phyloP scores from a whole-genome alignment of 2,113 vertebrate species.

The Noctilio leporinus region DNA sequence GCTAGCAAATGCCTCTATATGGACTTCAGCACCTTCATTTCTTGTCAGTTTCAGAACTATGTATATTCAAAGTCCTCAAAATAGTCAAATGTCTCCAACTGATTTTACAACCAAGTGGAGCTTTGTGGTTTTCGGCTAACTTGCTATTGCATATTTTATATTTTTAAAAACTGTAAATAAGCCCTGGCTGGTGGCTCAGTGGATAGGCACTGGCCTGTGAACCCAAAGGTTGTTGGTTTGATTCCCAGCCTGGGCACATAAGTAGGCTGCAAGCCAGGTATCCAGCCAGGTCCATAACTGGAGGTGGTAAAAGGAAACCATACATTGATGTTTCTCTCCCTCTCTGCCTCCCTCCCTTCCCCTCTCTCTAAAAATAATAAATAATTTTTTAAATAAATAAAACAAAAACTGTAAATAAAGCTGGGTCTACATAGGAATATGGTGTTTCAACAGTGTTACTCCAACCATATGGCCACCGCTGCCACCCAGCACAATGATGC shows the following conservation, averaged over 20 bases:
- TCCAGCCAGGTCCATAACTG: no score
- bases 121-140: constrained; percentile 29
- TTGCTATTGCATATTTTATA: constrained; percentile 61
- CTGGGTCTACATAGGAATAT: not conserved
- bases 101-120: constrained; percentile 16
- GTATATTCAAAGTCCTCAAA: not conserved
- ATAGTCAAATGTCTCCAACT: constrained; percentile 19
- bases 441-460: not conserved
- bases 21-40: not conserved
- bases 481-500: not conserved
- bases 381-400: no score
- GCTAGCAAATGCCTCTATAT: not conserved
- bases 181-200: no score
- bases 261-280: no score
- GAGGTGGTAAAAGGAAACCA: no score
- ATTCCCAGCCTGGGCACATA: no score
- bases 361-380: no score
- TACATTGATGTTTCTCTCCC: no score
- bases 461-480: not conserved
- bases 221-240: no score
- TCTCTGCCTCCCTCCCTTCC: no score
- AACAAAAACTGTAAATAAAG: constrained; percentile 50
- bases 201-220: no score
- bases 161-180: constrained; percentile 39
- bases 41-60: not conserved